Evolutionary conservation across 2,888 invertebrate species (phyloP), one percentile per base, ranked within the genome.

Genomic region (Mythimna lalbum): DNA sequence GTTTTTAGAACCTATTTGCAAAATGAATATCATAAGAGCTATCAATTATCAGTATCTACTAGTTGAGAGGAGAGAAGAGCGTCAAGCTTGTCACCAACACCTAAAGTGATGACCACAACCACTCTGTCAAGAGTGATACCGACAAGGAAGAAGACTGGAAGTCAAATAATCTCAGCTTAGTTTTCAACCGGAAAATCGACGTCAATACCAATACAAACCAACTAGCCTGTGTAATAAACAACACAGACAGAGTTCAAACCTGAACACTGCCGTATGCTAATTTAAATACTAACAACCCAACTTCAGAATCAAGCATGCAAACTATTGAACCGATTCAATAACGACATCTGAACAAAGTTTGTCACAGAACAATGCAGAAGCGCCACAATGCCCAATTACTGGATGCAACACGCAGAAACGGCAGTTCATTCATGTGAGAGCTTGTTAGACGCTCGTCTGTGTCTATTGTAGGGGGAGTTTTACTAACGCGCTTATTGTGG

Each of bases 391-490:
- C 78, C 89, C 91, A 92, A 93, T 93, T 92, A 92, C 87, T 69
- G 87, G 82, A 84, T 86, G 89, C 88, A 90, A 86, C 86, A 90
- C 88, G 90, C 87, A 86, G 87, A 85, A 85, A 86, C 86, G 84
- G 78, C 82, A 88, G 89, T 85, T 88, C 91, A 88, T 90, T 91
- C 90, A 90, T 89, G 91, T 91, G 88, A 78, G 85, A 85, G 89
- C 90, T 91, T 90, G 92, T 92, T 92, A 91, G 91, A 89, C 86
- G 90, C 88, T 76, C 88, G 90, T 90, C 91, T 90, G 88, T 80
- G 80, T 84, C 82, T 86, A 80, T 72, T 60, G 84, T 84, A 85
- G 69, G 71, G 78, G 36, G 47, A 36, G 82, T 83, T 85, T 10
- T 43, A 23, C 23, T 69, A 33, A 4, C 31, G 78, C 86, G 82